Evolutionary conservation across 2,888 invertebrate species (phyloP), one percentile per base, ranked within the genome.

Genomic region (Habroteleia sp.): DNA sequence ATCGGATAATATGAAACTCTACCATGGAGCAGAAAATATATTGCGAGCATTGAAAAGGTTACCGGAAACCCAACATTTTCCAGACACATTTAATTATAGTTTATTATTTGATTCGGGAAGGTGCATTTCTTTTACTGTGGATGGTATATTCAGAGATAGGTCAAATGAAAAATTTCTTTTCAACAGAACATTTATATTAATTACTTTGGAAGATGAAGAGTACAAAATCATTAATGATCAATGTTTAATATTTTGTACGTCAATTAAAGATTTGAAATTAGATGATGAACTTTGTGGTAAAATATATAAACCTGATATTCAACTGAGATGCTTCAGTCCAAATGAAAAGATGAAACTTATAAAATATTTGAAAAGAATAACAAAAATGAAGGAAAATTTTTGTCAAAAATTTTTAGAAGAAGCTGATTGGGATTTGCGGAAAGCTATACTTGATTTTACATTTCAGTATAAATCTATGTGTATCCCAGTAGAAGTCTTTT

Each of bases 191-290:
- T 90, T 94, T 50, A 89, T 91, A 0, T 82, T 94, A 8, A 82
- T 87, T 1, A 87, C 89, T 0, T 82, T 83, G 2, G 89, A 90
- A 14, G 89, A 89, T 0, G 79, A 82, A 0, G 91, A 92, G 58
- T 93, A 92, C 84, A 91, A 91, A 75, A 93, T 95, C 52, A 83
- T 89, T 1, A 93, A 94, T 82, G 95, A 95, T 81, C 91, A 92
- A 89, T 91, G 91, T 82, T 90, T 94, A 2, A 65, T 80, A 58
- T 56, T 74, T 3, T 75, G 79, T n/a, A 71, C 74, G 5, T 62
- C 74, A 3, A 74, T 74, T 10, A 65, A 72, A 33, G 71, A 79
- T 1, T 54, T 77, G 5, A 54, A 72, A 3, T 35, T 69, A 7
- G 75, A 76, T 11, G 78, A 80, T 11, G 56, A 79, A 17, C 17